phyloP scores from a whole-genome alignment of 2,797 vertebrate genomes.

The Eutrigla gurnardus region DNA sequence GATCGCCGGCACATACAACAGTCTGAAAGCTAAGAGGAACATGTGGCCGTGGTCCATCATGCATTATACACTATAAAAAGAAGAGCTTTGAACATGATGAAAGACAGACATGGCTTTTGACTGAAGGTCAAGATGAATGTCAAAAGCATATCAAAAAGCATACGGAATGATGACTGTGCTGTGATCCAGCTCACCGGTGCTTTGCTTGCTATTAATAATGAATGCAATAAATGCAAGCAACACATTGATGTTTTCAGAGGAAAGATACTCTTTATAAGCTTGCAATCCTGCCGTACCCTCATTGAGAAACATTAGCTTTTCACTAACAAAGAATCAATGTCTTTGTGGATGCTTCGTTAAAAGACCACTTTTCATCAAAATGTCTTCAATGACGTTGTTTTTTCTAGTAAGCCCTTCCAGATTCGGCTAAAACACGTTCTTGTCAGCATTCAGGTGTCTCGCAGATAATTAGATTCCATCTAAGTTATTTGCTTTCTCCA shows the following conservation, averaged over 20 bases:
- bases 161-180: constrained; percentile 38
- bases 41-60: constrained; percentile 11
- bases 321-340: background rate
- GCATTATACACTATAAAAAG: constrained; percentile 29
- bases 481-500: constrained; percentile 56
- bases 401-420: constrained; percentile 9
- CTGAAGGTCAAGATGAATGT: constrained; percentile 74
- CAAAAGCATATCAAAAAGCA: constrained; percentile 55
- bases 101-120: constrained; percentile 52
- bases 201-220: constrained; percentile 39
- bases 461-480: constrained; percentile 44
- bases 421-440: constrained; percentile 30
- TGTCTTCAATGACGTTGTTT: background rate
- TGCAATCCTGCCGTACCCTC: background rate
- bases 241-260: constrained; percentile 8
- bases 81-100: constrained; percentile 57
- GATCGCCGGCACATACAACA: constrained; percentile 2
- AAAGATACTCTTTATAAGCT: background rate
- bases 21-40: constrained; percentile 33
- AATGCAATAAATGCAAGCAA: constrained; percentile 20
- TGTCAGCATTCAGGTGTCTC: constrained; percentile 32
- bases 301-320: constrained; percentile 14
- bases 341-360: background rate
- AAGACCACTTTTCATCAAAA: constrained; percentile 33
- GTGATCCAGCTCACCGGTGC: constrained; percentile 22